Evolutionary conservation across 2,113 vertebrate genomes (phyloP), one percentile per base, ranked within the genome.

Genomic region (Psilopsiagon aymara): DNA sequence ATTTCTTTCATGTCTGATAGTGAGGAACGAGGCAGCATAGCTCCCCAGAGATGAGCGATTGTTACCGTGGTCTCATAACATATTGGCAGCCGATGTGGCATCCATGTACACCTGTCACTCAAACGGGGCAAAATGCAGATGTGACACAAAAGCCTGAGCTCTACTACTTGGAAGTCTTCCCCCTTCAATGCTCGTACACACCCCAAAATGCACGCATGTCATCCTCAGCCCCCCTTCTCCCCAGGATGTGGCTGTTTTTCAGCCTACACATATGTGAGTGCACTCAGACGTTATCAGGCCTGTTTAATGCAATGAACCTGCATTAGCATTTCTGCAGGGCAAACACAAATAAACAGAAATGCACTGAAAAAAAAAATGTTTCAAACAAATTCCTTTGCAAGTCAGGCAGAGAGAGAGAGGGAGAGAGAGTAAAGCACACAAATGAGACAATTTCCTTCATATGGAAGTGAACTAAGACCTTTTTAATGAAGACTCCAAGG

Each of bases 31-130:
- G 97, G 97, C 97, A 91, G 88, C 92, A 94, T 53, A 91, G 97
- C 97, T 98, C 98, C 98, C 98, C 64, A 96, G 99, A 98, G 99
- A 98, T 96, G 78, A 94, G 68, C 64, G 91, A 98, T 98, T 98
- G 98, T 98, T 98, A 98, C 98, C 96, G 95, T 93, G 97, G 98
- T 98, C 97, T 98, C 98, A 94, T 86, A 98, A 98, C 98, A 98
- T 98, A 98, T 98, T 98, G 98, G 98, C 97, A 97, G 98, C 96
- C 95, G 63, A 97, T 96, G 98, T 97, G 97, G 97, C 97, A 97
- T 96, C 97, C 97, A 67, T 98, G 98, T 98, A 98, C 98, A 98
- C 97, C 98, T 98, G 98, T 98, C 99, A 98, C 94, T 99, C 98
- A 98, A 94, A 95, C 21, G 68, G 88, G 88, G 84, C 29, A 24